phyloP scores from a whole-genome alignment of 1,140 invertebrate species.

The Artemia franciscana region DNA sequence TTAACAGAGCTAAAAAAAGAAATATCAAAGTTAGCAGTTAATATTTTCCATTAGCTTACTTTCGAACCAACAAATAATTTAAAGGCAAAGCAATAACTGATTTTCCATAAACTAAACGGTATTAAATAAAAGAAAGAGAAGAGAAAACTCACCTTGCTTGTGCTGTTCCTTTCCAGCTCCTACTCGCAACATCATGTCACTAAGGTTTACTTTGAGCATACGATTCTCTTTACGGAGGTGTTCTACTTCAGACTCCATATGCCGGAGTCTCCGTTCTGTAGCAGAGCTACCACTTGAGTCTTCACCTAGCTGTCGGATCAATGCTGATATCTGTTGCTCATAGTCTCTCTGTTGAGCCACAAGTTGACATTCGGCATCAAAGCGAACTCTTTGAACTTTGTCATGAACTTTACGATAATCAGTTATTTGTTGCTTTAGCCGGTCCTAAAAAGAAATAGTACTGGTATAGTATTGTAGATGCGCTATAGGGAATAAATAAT shows the following conservation, averaged over 20 bases:
- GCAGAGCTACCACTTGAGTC: conserved; percentile 11
- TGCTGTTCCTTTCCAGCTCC: conserved; percentile 1
- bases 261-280: conserved; percentile 10
- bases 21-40: too few species aligned
- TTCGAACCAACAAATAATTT: too few species aligned
- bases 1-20: too few species aligned
- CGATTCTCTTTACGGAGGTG: conserved; percentile 21
- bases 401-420: neutral
- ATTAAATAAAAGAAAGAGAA: too few species aligned
- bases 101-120: too few species aligned
- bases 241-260: conserved; percentile 23
- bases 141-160: neutral
- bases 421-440: neutral
- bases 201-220: conserved; percentile 5
- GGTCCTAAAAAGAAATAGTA: neutral
- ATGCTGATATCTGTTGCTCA: conserved; percentile 22
- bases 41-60: too few species aligned
- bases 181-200: conserved; percentile 1
- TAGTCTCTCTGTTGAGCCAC: conserved; percentile 23
- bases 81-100: too few species aligned
- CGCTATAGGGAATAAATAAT: too few species aligned
- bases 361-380: conserved; percentile 21
- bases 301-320: conserved; percentile 21
- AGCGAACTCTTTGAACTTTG: conserved; percentile 17
- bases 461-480: too few species aligned